Base-by-base conservation (phyloP, 92 coral and sea anemone species). In the Paramuricea clavata region DNA sequence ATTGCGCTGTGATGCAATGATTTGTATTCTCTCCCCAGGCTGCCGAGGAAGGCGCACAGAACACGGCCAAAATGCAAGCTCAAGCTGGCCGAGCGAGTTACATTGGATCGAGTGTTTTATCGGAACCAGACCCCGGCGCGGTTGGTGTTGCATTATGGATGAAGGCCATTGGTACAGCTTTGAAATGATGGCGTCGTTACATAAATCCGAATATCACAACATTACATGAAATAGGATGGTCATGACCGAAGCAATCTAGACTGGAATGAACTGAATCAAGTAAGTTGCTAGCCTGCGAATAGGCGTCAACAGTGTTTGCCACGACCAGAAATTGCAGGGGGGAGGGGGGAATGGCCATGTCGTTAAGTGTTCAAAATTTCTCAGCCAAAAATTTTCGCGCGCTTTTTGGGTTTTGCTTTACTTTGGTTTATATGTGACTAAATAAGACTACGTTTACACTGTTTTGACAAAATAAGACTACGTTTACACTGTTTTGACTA, bases 51-150 rank as follows among this genome's bases (percentile, higher is more conserved):
- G 98, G 98, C 27, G 96, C 94, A 62, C 92, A 95, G 93, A 75
- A 93, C 9, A 95, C 98, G 57, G 91, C 95, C 47, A 89, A 50
- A 81, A 97, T 97, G 99, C 86, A 87, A 35, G 99, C 99, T 87
- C 91, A 95, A 81, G 99, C 99, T 34, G 99, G 99, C 68, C 94
- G 99, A 65, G 90, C 99, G 16, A 97, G 99, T 85, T 94, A 97
- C 59, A 91, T 97, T 43, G 93, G 93, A 28, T 87, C 93, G 2
- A 90, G 86, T 10, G 92, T 81, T 33, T 86, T 97, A 44, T 92
- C 90, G 76, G 87, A 89, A 47, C 95, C 94, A 74, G 99, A 97
- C 74, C 98, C 99, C 47, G 99, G 99, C 15, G 99, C 99, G 16
- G 88, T 93, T 22, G 98, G 94, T 34, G 98, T 81, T 43, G 97